phyloP scores from a whole-genome alignment of 2,797 vertebrate genomes.

The Zalophus californianus region DNA sequence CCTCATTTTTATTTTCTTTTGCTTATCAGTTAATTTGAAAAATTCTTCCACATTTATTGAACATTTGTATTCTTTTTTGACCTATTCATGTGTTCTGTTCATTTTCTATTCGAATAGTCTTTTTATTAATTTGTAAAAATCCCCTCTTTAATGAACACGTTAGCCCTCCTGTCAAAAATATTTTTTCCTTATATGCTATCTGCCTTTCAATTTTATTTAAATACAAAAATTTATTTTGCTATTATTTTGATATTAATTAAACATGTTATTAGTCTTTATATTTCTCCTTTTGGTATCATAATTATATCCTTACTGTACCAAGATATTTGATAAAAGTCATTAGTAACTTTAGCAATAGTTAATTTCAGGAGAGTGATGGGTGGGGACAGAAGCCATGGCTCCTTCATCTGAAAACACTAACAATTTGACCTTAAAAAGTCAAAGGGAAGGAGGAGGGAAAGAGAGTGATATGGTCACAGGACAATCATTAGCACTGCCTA shows the following conservation, averaged over 20 bases:
- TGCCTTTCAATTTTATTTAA: constrained; percentile 19
- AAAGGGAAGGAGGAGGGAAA: background rate
- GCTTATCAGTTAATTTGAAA: background rate
- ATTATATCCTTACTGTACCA: background rate
- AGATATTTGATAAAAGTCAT: background rate
- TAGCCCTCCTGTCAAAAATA: background rate
- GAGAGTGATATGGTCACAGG: background rate
- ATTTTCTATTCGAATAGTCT: constrained; percentile 17
- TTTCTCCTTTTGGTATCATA: constrained; percentile 3
- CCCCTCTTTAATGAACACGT: background rate
- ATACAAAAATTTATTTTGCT: background rate
- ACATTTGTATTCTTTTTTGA: constrained; percentile 36
- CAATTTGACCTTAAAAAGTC: background rate
- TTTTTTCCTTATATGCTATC: background rate
- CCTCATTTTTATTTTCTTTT: background rate
- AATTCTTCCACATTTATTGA: background rate
- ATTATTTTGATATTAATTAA: background rate
- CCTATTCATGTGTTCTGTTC: background rate
- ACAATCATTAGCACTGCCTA: background rate
- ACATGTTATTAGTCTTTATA: background rate
- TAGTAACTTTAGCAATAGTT: background rate
- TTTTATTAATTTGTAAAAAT: constrained; percentile 4
- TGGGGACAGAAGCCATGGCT: background rate
- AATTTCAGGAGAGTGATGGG: background rate
- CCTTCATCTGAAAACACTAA: no score